Evolutionary conservation across 2,113 vertebrate species (phyloP).

Genomic region (Corydoras maculifer): DNA sequence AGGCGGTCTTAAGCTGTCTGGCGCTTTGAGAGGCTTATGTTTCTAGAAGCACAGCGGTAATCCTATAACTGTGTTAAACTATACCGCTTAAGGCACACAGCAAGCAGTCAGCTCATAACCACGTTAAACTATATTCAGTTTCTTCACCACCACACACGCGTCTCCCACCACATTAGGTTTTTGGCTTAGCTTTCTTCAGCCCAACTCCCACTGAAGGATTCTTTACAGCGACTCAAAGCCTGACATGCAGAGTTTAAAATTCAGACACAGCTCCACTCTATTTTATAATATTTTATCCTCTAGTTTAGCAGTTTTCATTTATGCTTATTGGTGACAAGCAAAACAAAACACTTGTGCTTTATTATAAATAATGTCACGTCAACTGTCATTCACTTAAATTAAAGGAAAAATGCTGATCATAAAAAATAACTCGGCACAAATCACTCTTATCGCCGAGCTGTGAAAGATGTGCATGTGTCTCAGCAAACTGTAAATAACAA

Average conservation of each 20-base stretch:
- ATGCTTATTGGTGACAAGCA: background rate
- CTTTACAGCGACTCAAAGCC: constrained; percentile 13
- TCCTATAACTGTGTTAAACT: constrained; percentile 46
- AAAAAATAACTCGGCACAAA: constrained; percentile 16
- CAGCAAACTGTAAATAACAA: constrained; percentile 33
- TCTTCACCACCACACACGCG: constrained; percentile 36
- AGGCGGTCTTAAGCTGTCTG: constrained; percentile 40
- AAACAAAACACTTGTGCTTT: background rate
- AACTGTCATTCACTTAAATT: constrained; percentile 4
- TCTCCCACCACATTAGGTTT: constrained; percentile 35
- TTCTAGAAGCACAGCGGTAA: constrained; percentile 45
- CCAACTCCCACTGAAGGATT: constrained; percentile 29
- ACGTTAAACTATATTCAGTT: constrained; percentile 46
- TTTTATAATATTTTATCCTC: constrained; percentile 2
- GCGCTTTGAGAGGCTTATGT: constrained; percentile 44
- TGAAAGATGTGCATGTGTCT: constrained; percentile 28
- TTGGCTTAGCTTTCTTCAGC: constrained; percentile 35
- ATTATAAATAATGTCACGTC: constrained; percentile 1
- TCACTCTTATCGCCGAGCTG: constrained; percentile 23
- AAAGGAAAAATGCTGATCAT: constrained; percentile 8
- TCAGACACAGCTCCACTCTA: background rate
- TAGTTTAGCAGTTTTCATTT: background rate
- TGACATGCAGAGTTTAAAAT: constrained; percentile 6
- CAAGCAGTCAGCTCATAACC: constrained; percentile 44
- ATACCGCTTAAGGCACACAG: constrained; percentile 45